phyloP scores from a whole-genome alignment of 1,140 invertebrate species.

The Papilio xuthus region DNA sequence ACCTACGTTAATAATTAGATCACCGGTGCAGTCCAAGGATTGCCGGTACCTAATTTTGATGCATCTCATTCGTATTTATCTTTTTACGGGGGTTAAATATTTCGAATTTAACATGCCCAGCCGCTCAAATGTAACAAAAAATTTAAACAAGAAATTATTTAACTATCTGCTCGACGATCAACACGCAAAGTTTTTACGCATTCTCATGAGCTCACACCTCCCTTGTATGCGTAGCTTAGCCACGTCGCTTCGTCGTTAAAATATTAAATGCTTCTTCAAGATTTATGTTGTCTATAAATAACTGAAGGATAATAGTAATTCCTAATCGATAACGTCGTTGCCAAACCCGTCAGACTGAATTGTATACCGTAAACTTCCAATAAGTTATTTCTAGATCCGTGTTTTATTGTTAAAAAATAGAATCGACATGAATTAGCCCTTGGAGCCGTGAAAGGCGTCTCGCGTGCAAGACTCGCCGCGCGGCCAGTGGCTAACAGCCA shows the following conservation, averaged over 20 bases:
- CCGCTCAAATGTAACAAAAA: constrained; percentile 41
- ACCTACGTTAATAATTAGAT: constrained; percentile 65
- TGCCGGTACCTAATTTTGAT: constrained; percentile 56
- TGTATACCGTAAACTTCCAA: constrained; percentile 73
- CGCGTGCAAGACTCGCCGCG: constrained; percentile 22
- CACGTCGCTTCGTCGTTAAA: constrained; percentile 33
- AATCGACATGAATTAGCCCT: constrained; percentile 2
- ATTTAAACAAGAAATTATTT: not conserved
- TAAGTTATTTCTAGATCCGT: constrained; percentile 66
- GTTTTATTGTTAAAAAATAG: constrained; percentile 43
- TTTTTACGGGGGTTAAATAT: constrained; percentile 10
- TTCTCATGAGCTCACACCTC: constrained; percentile 42
- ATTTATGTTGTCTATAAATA: constrained; percentile 34
- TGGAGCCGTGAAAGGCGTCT: not conserved
- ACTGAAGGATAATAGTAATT: constrained; percentile 48
- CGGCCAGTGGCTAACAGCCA: constrained; percentile 24
- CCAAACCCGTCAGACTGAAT: constrained; percentile 79
- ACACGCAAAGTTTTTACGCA: constrained; percentile 35
- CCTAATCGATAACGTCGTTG: constrained; percentile 70
- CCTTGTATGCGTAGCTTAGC: constrained; percentile 51
- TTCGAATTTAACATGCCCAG: constrained; percentile 39
- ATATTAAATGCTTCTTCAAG: constrained; percentile 34
- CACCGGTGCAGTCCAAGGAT: constrained; percentile 73
- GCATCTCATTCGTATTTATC: constrained; percentile 44
- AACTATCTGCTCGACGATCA: not conserved